Conservation (phyloP, 2,888 invertebrate species). For the Zootermopsis nevadensis region DNA sequence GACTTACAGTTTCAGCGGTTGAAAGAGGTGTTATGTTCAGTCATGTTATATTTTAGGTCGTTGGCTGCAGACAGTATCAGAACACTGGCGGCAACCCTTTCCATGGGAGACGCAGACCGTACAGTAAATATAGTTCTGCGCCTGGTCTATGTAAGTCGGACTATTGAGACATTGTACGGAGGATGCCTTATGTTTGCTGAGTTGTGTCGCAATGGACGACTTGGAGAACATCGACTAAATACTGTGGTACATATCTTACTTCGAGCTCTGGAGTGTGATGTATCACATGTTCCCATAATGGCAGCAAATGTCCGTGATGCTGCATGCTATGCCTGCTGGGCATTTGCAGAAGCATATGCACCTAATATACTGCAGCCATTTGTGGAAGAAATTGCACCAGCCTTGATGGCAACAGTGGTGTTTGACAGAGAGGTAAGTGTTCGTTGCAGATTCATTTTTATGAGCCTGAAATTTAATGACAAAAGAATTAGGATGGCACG, state of each 20-base stretch:
- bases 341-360: constrained; percentile 96
- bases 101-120: constrained; percentile 90
- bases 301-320: constrained; percentile 95
- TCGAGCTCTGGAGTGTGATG: constrained; percentile 90
- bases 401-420: constrained; percentile 88
- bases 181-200: constrained; percentile 95
- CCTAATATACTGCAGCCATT: constrained; percentile 82
- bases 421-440: constrained; percentile 88
- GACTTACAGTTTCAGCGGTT: too few relatives aligned
- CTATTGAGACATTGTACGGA: constrained; percentile 94
- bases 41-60: constrained; percentile 72
- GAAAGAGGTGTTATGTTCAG: too few relatives aligned
- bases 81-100: constrained; percentile 87
- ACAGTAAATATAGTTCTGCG: constrained; percentile 88
- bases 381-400: constrained; percentile 83
- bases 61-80: constrained; percentile 97
- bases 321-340: constrained; percentile 99
- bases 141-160: constrained; percentile 81
- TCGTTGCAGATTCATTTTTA: background rate
- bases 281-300: constrained; percentile 86
- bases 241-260: constrained; percentile 83
- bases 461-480: too few relatives aligned
- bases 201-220: constrained; percentile 81
- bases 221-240: constrained; percentile 83
- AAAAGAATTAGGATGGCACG: background rate